Evolutionary conservation across 2,797 vertebrate species (phyloP), one percentile per base, ranked within the genome.

Genomic region (Loriculus beryllinus): DNA sequence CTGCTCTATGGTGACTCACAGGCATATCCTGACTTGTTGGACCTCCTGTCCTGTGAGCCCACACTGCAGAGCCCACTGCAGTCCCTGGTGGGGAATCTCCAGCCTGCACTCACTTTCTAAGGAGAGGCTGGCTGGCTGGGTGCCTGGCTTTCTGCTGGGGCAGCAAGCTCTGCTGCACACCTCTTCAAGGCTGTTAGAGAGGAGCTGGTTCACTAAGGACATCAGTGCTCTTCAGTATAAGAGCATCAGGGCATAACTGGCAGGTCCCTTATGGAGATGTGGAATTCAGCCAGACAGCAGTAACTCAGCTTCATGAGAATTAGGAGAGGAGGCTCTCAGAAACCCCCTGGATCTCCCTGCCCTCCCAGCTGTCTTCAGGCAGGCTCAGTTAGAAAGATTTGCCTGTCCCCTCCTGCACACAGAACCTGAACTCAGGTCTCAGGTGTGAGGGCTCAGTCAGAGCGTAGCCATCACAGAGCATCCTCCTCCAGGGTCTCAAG

Each of bases 91-190:
- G 17, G 35, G 45, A 26, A 92, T 26, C 79, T 71, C 76, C 82
- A 39, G 65, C 1, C 62, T 23, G 33, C 1, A 1, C 79, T 76
- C 33, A 2, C 39, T 84, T 60, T 45, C 79, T 39, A 74, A 91
- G 67, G 79, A 63, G 68, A 92, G 80, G 56, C 33, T 54, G 14
- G 0, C 67, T 91, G 92, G 85, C 85, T 1, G 0, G 6, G 4
- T 25, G 87, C 82, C 95, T 42, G 17, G 88, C 84, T 28, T 39
- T 35, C 70, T 49, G 39, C 79, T 3, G 56, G 82, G 72, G 65
- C 82, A 89, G 86, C 21, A 47, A 31, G 74, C 68, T 68, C 35
- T 8, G 43, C 23, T 0, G 2, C 70, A 74, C 79, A 76, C 48
- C 62, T 90, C 86, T n/a, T 49, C 16, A 48, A 79, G 43, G 67